Conservation (phyloP, 1,140 invertebrate species). For the Mya arenaria region DNA sequence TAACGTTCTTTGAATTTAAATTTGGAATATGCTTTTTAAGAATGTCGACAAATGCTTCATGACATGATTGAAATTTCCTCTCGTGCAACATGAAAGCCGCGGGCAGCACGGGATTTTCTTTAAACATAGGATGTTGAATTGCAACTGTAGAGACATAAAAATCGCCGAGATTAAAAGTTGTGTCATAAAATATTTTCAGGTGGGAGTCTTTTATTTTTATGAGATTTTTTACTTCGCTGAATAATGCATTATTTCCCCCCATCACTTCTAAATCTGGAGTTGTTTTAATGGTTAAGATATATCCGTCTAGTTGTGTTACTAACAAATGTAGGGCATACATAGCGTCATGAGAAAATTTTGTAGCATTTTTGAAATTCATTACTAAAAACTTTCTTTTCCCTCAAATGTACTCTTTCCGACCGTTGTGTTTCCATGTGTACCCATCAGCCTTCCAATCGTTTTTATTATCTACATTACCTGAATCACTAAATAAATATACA, state of each 20-base stretch:
- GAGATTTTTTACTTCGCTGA: constrained; percentile 31
- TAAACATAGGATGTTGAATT: constrained; percentile 37
- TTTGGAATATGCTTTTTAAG: constrained; percentile 18
- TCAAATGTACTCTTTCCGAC: constrained; percentile 10
- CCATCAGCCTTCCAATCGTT: constrained; percentile 37
- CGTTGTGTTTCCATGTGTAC: constrained; percentile 29
- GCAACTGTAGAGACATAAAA: constrained; percentile 28
- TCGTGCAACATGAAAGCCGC: constrained; percentile 40
- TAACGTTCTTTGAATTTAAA: constrained; percentile 22
- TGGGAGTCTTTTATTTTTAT: constrained; percentile 33
- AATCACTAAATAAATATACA: constrained; percentile 28
- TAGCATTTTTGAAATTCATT: background rate
- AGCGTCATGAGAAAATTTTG: constrained; percentile 16
- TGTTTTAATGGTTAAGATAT: constrained; percentile 33
- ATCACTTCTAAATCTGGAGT: constrained; percentile 41
- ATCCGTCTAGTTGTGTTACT: constrained; percentile 36
- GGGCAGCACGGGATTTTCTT: constrained; percentile 21
- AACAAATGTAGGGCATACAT: constrained; percentile 23
- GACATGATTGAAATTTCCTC: constrained; percentile 28
- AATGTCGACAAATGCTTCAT: constrained; percentile 8
- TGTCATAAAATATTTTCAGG: constrained; percentile 25
- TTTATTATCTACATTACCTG: constrained; percentile 1
- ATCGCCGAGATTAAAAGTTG: constrained; percentile 32
- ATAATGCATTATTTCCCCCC: constrained; percentile 17
- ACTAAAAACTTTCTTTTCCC: constrained; percentile 6